Base-by-base conservation (phyloP, 2,113 vertebrate genomes). In the Platycercus adscitus region DNA sequence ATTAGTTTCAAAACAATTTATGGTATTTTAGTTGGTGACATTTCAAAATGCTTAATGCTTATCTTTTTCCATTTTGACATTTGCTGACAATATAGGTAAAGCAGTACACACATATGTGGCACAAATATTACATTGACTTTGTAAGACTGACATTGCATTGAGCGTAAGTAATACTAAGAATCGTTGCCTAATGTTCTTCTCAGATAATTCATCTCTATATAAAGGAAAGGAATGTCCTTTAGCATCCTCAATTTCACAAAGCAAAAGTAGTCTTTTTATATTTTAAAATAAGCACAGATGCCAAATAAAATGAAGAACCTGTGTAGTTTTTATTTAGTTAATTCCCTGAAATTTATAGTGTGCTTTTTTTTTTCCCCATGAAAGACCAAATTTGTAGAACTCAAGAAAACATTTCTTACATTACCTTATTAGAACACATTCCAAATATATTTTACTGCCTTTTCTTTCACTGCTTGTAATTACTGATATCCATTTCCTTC, bases 1-100 rank as follows among this genome's bases (percentile, higher is more conserved):
- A 81, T 88, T 81, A 44, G 8, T 73, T 89, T 89, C 28, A 85
- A 93, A 95, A 14, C n/a, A 87, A 26, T 26, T 75, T 82, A 52
- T 17, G 76, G 29, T 85, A 52, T 31, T 61, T 65, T 13, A 81
- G 26, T 39, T 91, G 65, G 60, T 89, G 64, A 33, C 64, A 66
- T 95, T 93, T 91, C 41, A 84, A 73, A 92, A 89, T 21, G 26
- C 35, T 81, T 88, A 93, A 69, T 80, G 20, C 44, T 82, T 91
- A 26, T 28, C 44, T 89, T 77, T 29, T 86, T 60, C 28, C 12
- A 17, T 91, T 89, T 76, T 91, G 71, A 77, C 31, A 35, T 83
- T 77, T 96, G 71, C 77, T 15, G 26, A 41, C 19, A 73, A 10
- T 69, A 39, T 53, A 85, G 23, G 25, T 64, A 71, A 76, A 37